Evolutionary conservation across 2,113 vertebrate genomes (phyloP).

Genomic region (Myanophis thanlyinensis): DNA sequence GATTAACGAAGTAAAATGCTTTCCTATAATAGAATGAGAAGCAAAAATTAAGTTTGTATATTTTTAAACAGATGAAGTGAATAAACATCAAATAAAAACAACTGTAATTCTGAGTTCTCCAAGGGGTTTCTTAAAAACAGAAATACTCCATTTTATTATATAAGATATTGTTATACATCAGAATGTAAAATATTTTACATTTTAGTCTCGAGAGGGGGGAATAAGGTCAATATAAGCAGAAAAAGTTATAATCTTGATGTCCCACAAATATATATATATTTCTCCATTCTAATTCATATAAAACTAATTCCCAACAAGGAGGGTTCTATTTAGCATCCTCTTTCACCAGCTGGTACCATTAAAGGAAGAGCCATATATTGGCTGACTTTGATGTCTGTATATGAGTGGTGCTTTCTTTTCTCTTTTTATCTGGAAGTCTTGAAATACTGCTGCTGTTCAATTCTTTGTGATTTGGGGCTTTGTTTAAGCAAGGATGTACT

Average conservation of each 20-base stretch:
- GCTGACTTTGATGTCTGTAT: not conserved
- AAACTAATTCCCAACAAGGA: not conserved
- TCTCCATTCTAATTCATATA: not conserved
- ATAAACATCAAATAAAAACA: fast-evolving
- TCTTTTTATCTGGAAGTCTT: not conserved
- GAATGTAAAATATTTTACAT: not conserved
- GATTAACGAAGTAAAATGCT: not conserved
- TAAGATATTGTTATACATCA: not conserved
- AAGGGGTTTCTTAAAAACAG: not conserved
- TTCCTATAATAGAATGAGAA: fast-evolving
- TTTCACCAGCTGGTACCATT: not conserved
- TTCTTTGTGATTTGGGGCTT: not conserved
- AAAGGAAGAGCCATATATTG: not conserved
- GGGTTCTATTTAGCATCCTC: not conserved
- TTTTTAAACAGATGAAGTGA: not conserved
- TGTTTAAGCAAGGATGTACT: not conserved
- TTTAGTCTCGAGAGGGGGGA: not conserved
- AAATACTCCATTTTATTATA: not conserved
- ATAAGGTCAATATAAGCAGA: not conserved
- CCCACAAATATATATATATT: not conserved
- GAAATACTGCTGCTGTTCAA: not conserved
- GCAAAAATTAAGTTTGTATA: not conserved
- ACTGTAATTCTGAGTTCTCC: not conserved
- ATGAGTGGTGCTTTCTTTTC: not conserved
- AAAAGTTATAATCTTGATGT: not conserved